Evolutionary conservation across 2,113 vertebrate species (phyloP).

Genomic region (Cyphomyrus discorhynchus): DNA sequence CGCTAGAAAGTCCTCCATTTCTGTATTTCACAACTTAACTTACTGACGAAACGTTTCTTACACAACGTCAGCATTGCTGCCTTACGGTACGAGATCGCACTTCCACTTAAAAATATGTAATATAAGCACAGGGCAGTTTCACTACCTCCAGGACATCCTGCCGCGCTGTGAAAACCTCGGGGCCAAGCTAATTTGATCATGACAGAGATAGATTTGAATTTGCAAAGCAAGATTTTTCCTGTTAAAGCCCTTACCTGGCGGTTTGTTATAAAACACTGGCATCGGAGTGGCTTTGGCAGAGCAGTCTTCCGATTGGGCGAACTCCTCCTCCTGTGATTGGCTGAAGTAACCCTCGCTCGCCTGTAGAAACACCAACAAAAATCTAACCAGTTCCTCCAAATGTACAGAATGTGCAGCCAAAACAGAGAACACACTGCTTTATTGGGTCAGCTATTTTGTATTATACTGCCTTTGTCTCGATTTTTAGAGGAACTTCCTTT

Average conservation of each 20-base stretch:
- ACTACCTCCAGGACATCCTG: background rate
- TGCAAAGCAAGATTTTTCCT: background rate
- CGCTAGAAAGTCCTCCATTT: background rate
- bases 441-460: background rate
- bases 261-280: slow-evolving; percentile 89
- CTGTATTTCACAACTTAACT: background rate
- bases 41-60: background rate
- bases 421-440: background rate
- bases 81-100: background rate
- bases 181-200: background rate
- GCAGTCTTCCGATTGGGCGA: slow-evolving; percentile 74
- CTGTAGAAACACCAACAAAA: slow-evolving; percentile 46
- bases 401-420: background rate
- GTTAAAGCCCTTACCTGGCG: slow-evolving; percentile 70
- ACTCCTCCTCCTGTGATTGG: slow-evolving; percentile 92
- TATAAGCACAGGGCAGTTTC: background rate
- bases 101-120: background rate
- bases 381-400: background rate
- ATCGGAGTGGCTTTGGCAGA: slow-evolving; percentile 79
- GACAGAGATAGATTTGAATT: background rate
- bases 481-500: background rate
- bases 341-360: slow-evolving; percentile 94
- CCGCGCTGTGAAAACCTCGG: background rate
- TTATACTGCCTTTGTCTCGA: background rate
- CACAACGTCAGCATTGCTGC: background rate